Evolutionary conservation across 2,797 vertebrate genomes (phyloP), one percentile per base, ranked within the genome.

Genomic region (Molothrus aeneus): DNA sequence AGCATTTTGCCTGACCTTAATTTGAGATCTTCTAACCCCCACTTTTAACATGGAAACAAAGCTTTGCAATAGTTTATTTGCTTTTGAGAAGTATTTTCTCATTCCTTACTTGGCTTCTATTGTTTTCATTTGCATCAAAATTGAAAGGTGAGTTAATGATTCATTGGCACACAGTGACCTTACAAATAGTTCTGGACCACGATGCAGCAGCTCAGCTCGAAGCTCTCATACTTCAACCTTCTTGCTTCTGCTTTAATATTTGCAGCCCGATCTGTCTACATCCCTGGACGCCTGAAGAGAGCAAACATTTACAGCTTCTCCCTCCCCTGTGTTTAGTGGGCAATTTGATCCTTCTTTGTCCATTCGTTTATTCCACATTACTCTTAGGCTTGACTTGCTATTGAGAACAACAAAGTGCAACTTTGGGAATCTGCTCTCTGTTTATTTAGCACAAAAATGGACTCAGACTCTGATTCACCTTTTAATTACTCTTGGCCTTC

Each of bases 401-500:
- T 95, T 93, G 94, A 93, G 93, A 86, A 78, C 95, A 93, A 78
- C 90, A 56, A 75, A 95, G 94, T 95, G 82, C 94, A 85, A 79
- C 72, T 97, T 90, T 38, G 86, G 75, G 85, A 81, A 83, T 93
- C 90, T 88, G n/a, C 90, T 88, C 45, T 68, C 53, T 96, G 78
- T 96, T 92, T 92, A 84, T 94, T 96, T 94, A 95, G 68, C 89
- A 82, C 72, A 91, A 92, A 88, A 94, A 99, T 99, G 98, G 98
- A 99, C 85, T 99, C 98, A 53, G 99, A 99, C 97, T 99, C 99
- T 4, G 99, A 99, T 96, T 99, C 99, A 93, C 99, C 99, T 88
- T 99, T 99, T 97, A 99, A 99, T 98, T 99, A 99, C 97, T 99
- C 99, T 66, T 99, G 99, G 99, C 99, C 99, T 82, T 99, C 99